phyloP scores from a whole-genome alignment of 2,113 vertebrate species.

The Syngnathus typhle region DNA sequence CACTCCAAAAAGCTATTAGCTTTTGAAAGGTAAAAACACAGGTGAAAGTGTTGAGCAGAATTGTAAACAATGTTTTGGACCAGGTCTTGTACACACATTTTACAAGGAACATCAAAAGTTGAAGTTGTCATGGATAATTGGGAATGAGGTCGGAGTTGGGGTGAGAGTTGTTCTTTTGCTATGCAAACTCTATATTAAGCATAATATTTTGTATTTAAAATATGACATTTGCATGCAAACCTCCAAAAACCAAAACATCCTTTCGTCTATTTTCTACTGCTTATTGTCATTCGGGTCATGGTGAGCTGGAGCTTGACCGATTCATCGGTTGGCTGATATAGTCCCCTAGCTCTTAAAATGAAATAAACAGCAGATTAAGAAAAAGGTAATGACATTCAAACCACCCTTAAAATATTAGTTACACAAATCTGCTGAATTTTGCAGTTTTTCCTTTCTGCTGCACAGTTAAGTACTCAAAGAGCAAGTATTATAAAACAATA shows the following conservation, averaged over 20 bases:
- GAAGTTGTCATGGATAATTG: neutral
- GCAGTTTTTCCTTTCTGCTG: no score
- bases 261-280: neutral
- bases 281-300: neutral
- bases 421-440: no score
- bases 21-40: neutral
- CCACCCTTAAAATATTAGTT: no score
- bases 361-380: no score
- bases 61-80: neutral
- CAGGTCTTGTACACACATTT: neutral
- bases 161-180: neutral
- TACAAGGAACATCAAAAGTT: neutral
- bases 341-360: no score
- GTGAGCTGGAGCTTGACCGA: no score
- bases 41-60: neutral
- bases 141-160: neutral
- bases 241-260: neutral
- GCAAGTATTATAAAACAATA: no score
- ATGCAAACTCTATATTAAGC: neutral
- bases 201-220: neutral
- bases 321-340: no score
- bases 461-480: no score
- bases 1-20: neutral
- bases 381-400: no score
- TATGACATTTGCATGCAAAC: neutral